These are phyloP conservation scores for Rhinolophus ferrumequinum DNA, from an alignment of 2,113 vertebrate species.

Conservation along the genomic window DNA sequence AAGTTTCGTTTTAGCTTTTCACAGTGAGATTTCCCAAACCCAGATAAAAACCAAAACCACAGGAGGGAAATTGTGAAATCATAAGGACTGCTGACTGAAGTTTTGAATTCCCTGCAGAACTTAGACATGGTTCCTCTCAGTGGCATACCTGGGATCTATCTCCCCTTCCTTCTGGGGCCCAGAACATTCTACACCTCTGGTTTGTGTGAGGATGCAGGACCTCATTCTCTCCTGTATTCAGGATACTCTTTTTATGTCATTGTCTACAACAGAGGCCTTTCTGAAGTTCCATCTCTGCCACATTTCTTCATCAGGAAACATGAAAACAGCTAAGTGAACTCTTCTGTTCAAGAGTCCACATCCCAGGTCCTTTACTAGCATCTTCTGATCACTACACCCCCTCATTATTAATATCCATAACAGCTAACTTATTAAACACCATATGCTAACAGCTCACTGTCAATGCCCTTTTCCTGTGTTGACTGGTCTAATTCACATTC, in stretches of 20 bases:
- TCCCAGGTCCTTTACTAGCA: background rate
- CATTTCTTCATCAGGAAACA: background rate
- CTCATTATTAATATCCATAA: background rate
- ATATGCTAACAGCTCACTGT: background rate
- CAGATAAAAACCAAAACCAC: slow-evolving; percentile 4
- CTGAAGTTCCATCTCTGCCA: background rate
- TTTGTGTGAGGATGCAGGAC: background rate
- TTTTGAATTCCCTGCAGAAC: background rate
- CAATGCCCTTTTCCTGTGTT: background rate
- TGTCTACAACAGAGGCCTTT: background rate
- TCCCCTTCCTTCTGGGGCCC: background rate
- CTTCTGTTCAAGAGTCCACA: background rate
- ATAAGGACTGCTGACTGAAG: background rate
- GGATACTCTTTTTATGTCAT: background rate
- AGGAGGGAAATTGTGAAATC: slow-evolving; percentile 14
- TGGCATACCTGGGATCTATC: background rate
- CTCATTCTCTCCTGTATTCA: background rate
- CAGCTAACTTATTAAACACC: background rate
- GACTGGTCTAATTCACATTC: background rate
- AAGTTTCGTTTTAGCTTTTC: slow-evolving; percentile 31
- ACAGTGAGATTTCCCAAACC: slow-evolving; percentile 21
- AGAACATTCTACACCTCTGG: background rate
- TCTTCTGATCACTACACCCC: background rate
- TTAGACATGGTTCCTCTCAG: fast-evolving
- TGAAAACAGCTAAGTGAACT: background rate